Conservation (phyloP, 2,113 vertebrate genomes). For the Calcarius ornatus region DNA sequence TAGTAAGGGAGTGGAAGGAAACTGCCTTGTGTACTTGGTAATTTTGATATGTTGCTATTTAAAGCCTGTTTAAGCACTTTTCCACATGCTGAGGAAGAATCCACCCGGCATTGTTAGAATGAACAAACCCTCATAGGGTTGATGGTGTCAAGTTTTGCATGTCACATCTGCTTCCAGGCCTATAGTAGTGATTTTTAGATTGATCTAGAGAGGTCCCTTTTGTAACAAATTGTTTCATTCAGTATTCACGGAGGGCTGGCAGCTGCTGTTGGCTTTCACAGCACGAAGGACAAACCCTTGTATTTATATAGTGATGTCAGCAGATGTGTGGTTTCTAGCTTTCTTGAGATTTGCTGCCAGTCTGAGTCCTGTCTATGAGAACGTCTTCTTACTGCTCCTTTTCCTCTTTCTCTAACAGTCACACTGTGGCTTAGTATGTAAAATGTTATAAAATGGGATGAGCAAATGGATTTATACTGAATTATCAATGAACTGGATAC, state of each 20-base stretch:
- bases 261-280: constrained; percentile 39
- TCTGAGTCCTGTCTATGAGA: constrained; percentile 19
- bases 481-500: neutral
- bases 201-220: constrained; percentile 56
- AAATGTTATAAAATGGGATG: neutral
- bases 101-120: neutral
- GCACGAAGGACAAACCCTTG: constrained; percentile 17
- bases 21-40: neutral
- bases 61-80: neutral
- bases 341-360: constrained; percentile 29
- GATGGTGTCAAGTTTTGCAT: neutral
- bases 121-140: neutral
- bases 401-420: neutral
- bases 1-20: neutral
- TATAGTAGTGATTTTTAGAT: neutral
- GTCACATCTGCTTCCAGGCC: neutral
- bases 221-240: constrained; percentile 57
- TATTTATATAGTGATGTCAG: neutral
- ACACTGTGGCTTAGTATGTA: neutral
- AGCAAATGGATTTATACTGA: neutral
- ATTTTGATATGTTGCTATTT: neutral
- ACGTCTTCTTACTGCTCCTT: neutral
- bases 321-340: constrained; percentile 27
- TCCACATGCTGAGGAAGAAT: neutral
- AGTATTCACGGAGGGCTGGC: neutral